Conservation (phyloP, 2,888 invertebrate genomes). For the Pheosia tremula region DNA sequence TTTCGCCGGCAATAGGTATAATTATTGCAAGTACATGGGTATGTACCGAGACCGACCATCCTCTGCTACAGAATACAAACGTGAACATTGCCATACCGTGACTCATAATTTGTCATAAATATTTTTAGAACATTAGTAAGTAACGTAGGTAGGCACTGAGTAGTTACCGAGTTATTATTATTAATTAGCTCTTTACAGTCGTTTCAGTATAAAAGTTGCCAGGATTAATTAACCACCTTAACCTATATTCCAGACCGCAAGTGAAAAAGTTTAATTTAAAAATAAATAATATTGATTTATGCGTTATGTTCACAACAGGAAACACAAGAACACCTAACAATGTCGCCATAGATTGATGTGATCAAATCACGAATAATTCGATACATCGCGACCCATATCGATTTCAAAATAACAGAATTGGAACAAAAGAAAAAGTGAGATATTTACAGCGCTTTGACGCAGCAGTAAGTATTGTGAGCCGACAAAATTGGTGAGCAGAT, state of each 20-base stretch:
- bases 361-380: conserved; percentile 40
- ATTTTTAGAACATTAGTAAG: conserved; percentile 65
- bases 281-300: conserved; percentile 18
- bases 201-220: conserved; percentile 24
- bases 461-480: conserved; percentile 48
- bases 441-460: conserved; percentile 45
- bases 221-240: conserved; percentile 23
- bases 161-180: conserved; percentile 16
- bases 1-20: conserved; percentile 63
- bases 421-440: conserved; percentile 43
- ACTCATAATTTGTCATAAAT: conserved; percentile 68
- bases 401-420: conserved; percentile 49
- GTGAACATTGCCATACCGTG: conserved; percentile 47
- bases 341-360: conserved; percentile 27
- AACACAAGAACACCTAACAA: conserved; percentile 12
- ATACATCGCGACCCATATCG: conserved; percentile 47
- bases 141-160: conserved; percentile 21
- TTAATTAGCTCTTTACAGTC: neutral
- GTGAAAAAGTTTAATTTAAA: conserved; percentile 18
- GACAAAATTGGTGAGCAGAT: conserved; percentile 59
- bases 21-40: conserved; percentile 27
- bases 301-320: neutral
- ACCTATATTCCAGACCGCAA: conserved; percentile 22
- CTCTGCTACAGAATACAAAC: conserved; percentile 39
- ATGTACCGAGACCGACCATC: conserved; percentile 28